These are phyloP conservation scores for Dione vanillae DNA, from an alignment of 2,888 invertebrate genomes.

Conservation along the genomic window DNA sequence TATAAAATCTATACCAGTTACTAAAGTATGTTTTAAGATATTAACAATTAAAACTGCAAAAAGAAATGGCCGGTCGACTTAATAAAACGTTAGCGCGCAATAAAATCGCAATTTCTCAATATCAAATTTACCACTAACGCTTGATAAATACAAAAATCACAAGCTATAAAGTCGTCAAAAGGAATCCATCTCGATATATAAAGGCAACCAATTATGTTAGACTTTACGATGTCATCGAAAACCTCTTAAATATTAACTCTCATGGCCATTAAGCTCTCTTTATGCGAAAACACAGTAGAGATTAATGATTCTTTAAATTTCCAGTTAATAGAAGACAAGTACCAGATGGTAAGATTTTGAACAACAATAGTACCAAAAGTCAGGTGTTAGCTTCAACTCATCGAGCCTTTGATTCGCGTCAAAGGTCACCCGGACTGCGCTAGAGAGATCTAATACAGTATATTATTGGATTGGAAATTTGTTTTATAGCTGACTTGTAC, in stretches of 20 bases:
- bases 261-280: constrained; percentile 27
- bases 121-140: constrained; percentile 1
- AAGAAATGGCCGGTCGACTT: neutral
- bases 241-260: constrained; percentile 20
- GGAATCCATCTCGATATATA: constrained; percentile 8
- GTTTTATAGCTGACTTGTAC: constrained; percentile 55
- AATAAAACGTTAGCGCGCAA: constrained; percentile 1
- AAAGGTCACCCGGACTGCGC: constrained; percentile 59
- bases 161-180: constrained; percentile 2
- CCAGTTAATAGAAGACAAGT: constrained; percentile 50
- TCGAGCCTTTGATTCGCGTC: constrained; percentile 62
- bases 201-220: constrained; percentile 9
- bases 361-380: constrained; percentile 76
- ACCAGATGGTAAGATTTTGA: constrained; percentile 65
- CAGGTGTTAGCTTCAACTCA: constrained; percentile 72
- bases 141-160: constrained; percentile 10
- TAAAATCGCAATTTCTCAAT: constrained; percentile 14
- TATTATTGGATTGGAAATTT: constrained; percentile 53
- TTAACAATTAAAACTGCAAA: neutral
- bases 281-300: constrained; percentile 41
- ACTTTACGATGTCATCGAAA: constrained; percentile 15
- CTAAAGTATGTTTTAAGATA: neutral
- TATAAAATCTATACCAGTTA: neutral
- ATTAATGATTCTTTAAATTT: constrained; percentile 44
- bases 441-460: constrained; percentile 71